phyloP scores from a whole-genome alignment of 2,113 vertebrate genomes.

The Pelodiscus sinensis region DNA sequence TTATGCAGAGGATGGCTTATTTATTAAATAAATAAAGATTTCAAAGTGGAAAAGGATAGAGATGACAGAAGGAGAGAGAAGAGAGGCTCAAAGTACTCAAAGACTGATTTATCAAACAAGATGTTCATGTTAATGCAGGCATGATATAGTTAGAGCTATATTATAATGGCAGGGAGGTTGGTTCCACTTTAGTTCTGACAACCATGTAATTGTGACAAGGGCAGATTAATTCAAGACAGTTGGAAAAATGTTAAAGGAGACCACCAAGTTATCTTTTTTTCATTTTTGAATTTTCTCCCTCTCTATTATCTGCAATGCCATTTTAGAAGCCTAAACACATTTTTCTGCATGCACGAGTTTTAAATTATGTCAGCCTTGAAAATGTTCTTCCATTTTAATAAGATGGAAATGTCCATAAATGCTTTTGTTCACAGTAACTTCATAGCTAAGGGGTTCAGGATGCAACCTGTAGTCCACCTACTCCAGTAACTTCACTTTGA shows the following conservation, averaged over 20 bases:
- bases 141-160: not conserved
- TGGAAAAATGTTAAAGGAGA: not conserved
- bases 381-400: not conserved
- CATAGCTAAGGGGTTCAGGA: not conserved
- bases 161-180: not conserved
- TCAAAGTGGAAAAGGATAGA: not conserved
- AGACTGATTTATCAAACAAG: conserved; percentile 1
- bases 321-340: not conserved
- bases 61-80: not conserved
- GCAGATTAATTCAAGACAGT: not conserved
- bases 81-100: not conserved
- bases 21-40: not conserved
- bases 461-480: not conserved
- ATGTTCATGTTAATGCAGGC: not conserved
- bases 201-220: not conserved
- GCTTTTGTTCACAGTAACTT: not conserved
- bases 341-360: not conserved
- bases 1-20: not conserved
- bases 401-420: not conserved
- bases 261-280: not conserved
- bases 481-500: not conserved
- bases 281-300: not conserved
- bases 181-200: not conserved
- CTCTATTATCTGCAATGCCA: not conserved
- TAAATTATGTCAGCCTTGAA: not conserved